Conservation (phyloP, 2,888 invertebrate species). For the Platycheirus rosarum region DNA sequence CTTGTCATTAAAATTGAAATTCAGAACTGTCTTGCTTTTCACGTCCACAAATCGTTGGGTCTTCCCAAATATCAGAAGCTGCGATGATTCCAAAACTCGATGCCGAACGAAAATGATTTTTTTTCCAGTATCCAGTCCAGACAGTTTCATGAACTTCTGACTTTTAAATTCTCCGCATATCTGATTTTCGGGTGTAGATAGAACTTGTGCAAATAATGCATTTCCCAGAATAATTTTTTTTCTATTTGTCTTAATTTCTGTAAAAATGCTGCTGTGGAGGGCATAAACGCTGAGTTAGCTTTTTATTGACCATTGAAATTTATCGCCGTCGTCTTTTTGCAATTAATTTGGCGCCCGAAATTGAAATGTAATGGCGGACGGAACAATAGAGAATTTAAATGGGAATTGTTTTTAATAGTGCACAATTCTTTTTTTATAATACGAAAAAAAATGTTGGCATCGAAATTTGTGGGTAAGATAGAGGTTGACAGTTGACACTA, state of each 20-base stretch:
- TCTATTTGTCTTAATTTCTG: constrained; percentile 33
- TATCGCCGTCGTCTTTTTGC: constrained; percentile 52
- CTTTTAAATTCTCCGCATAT: constrained; percentile 19
- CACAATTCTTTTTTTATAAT: constrained; percentile 15
- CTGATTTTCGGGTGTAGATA: neutral
- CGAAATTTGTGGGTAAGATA: constrained; percentile 56
- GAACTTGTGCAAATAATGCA: constrained; percentile 55
- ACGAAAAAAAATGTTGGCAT: too few relatives aligned
- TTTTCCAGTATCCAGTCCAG: too few relatives aligned
- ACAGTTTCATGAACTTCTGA: constrained; percentile 9
- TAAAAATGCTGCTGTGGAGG: constrained; percentile 58
- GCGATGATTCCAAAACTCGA: neutral
- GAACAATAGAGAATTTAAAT: constrained; percentile 36
- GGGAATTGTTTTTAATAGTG: constrained; percentile 57
- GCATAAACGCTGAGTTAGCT: constrained; percentile 59
- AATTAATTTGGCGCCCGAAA: constrained; percentile 73
- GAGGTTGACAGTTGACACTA: too few relatives aligned
- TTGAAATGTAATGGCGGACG: constrained; percentile 63
- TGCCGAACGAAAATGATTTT: constrained; percentile 1
- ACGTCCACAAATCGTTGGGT: constrained; percentile 2
- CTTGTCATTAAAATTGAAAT: constrained; percentile 72
- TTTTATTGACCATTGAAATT: constrained; percentile 72
- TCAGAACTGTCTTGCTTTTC: constrained; percentile 43
- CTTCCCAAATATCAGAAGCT: constrained; percentile 20
- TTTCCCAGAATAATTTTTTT: constrained; percentile 7